Conservation (phyloP, 2,113 vertebrate genomes). For the Cygnus atratus region DNA sequence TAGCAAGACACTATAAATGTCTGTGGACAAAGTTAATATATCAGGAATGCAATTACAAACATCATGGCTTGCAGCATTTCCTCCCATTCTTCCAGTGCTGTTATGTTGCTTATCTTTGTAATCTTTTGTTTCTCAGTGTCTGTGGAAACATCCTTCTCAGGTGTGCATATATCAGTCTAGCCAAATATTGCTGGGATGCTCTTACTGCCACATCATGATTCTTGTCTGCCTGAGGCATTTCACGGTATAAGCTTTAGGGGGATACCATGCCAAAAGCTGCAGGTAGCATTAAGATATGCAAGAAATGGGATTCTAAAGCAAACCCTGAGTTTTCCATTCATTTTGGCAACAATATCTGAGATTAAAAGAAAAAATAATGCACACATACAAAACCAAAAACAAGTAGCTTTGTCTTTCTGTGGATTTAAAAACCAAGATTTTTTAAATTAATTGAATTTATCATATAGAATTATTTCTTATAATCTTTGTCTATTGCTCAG, state of each 20-base stretch:
- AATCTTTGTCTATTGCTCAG: not conserved
- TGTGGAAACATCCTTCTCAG: not conserved
- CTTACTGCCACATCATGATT: not conserved
- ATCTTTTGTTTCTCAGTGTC: not conserved
- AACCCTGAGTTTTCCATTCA: not conserved
- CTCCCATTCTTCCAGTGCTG: not conserved
- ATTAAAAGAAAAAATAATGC: not conserved
- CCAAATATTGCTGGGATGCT: not conserved
- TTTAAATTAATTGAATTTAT: not conserved
- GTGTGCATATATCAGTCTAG: not conserved
- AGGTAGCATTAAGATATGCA: not conserved
- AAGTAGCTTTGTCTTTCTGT: not conserved
- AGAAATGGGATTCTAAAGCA: not conserved
- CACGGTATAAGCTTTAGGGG: not conserved
- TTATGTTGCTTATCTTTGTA: not conserved
- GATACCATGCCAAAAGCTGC: not conserved
- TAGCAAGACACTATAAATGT: not conserved
- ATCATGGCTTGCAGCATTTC: not conserved
- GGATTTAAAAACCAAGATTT: fast-evolving
- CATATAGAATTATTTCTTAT: not conserved
- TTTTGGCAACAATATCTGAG: not conserved
- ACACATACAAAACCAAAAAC: not conserved
- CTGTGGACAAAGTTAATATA: not conserved
- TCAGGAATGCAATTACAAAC: not conserved
- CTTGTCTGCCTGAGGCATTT: not conserved